phyloP scores from a whole-genome alignment of 2,888 invertebrate species.

The Melinaea menophilus region DNA sequence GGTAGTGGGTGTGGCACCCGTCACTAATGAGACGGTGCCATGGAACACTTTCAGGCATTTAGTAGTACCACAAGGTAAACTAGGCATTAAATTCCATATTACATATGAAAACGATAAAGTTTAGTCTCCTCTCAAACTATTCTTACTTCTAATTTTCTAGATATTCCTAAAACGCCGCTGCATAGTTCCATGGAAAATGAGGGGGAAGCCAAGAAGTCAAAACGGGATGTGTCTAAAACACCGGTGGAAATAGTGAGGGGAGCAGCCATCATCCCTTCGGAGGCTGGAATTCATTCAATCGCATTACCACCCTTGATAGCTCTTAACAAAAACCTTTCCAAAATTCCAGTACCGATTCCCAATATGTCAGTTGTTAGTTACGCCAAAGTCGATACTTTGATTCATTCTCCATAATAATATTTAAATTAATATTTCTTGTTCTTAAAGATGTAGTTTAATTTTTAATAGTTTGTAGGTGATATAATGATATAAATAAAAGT shows the following conservation, averaged over 20 bases:
- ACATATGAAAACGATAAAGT: too few species aligned
- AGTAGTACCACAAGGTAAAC: constrained; percentile 4
- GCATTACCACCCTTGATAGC: constrained; percentile 55
- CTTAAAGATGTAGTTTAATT: too few species aligned
- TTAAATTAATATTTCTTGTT: too few species aligned
- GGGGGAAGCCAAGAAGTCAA: constrained; percentile 25
- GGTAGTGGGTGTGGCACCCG: constrained; percentile 54
- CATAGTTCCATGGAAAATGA: neutral
- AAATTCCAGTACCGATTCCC: constrained; percentile 64
- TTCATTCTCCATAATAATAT: constrained; percentile 33
- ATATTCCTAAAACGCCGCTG: constrained; percentile 7
- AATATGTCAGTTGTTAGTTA: constrained; percentile 66
- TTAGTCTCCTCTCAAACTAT: too few species aligned
- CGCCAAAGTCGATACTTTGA: constrained; percentile 58
- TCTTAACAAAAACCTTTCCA: constrained; percentile 56
- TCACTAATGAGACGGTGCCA: constrained; percentile 29
- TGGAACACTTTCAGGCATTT: constrained; percentile 36
- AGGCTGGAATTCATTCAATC: constrained; percentile 54
- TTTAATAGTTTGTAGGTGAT: too few species aligned
- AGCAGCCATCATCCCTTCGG: constrained; percentile 50
- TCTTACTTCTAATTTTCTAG: constrained; percentile 9
- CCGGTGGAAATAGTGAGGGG: constrained; percentile 50
- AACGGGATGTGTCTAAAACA: constrained; percentile 37
- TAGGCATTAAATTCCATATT: neutral
- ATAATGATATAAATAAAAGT: too few species aligned